Percentiles rank a stretch among this genome's conserved stretches.
These are phyloP conservation scores for Todiramphus saurophagus DNA, from an alignment of 2,113 vertebrate genomes.

Conservation along the genomic window DNA sequence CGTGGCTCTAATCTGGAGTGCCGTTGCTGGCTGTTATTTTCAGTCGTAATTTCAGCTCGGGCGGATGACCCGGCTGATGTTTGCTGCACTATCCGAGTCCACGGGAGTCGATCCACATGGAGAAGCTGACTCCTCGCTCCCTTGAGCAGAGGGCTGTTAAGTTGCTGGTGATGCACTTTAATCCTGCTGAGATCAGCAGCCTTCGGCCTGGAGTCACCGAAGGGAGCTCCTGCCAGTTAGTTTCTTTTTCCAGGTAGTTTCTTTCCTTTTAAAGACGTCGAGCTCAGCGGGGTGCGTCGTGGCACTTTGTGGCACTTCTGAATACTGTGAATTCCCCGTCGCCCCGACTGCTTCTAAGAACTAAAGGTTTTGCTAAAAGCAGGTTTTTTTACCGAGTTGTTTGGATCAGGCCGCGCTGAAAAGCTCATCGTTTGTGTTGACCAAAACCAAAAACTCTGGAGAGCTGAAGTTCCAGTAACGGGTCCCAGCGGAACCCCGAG, in stretches of 20 bases:
- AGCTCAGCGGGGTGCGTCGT: neutral
- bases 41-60: neutral
- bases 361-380: neutral
- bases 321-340: conserved; percentile 63
- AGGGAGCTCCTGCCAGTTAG: neutral
- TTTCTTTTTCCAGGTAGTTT: neutral
- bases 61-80: neutral
- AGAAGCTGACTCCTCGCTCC: neutral
- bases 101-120: neutral
- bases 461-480: neutral
- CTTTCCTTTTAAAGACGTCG: neutral
- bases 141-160: neutral
- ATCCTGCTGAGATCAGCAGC: neutral
- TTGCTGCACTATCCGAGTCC: neutral
- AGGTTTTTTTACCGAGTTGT: neutral
- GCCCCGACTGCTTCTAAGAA: neutral
- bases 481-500: neutral
- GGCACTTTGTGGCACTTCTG: neutral
- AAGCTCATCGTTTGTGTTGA: neutral
- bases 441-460: neutral
- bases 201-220: neutral
- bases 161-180: conserved; percentile 17
- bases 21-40: neutral
- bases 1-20: neutral
- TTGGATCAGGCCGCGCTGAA: neutral